phyloP scores from a whole-genome alignment of 2,797 vertebrate species.

The Brachymystax lenok region DNA sequence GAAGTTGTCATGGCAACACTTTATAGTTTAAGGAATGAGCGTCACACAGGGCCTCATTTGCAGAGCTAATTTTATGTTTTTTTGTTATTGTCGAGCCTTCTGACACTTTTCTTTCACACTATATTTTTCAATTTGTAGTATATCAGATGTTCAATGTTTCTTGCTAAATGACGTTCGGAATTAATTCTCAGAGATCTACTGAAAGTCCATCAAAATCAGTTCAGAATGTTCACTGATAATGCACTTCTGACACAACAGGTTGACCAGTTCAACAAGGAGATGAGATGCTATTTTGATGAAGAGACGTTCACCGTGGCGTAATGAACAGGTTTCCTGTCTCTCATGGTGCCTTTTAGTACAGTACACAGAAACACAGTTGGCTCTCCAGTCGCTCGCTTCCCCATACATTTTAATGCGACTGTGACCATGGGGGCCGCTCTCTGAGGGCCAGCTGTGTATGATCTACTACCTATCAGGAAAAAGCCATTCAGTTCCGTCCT shows the following conservation, averaged over 20 bases:
- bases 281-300: slow-evolving; percentile 5
- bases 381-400: background rate
- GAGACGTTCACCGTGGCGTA: slow-evolving; percentile 7
- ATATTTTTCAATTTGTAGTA: background rate
- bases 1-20: no score
- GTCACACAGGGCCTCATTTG: no score
- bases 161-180: background rate
- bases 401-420: slow-evolving; percentile 23
- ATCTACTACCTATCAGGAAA: slow-evolving; percentile 8
- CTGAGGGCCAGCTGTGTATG: slow-evolving; percentile 39
- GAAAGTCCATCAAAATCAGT: background rate
- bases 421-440: slow-evolving; percentile 37
- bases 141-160: background rate
- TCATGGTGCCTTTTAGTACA: slow-evolving; percentile 3
- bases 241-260: background rate
- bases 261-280: background rate
- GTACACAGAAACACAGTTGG: no score
- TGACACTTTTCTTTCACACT: no score
- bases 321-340: slow-evolving; percentile 1
- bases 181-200: background rate
- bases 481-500: background rate
- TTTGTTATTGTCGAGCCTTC: no score
- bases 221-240: background rate
- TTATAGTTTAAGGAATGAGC: no score
- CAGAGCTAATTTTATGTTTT: no score